These are phyloP conservation scores for Camelus dromedarius DNA, from an alignment of 2,113 vertebrate species.

Conservation along the genomic window DNA sequence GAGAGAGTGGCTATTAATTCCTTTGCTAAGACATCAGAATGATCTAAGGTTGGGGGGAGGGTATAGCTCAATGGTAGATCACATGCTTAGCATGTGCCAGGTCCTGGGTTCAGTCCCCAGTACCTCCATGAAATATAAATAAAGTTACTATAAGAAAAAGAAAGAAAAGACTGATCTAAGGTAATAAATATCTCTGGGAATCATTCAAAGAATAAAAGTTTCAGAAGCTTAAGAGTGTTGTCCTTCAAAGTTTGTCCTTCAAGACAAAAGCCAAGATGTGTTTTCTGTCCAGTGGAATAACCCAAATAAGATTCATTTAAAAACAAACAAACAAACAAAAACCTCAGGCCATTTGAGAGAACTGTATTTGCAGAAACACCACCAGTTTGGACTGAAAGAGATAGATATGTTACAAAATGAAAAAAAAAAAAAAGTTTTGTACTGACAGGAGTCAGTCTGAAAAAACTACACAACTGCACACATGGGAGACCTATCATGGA, in stretches of 20 bases:
- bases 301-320: neutral
- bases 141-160: too few relatives aligned
- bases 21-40: neutral
- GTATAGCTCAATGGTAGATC: too few relatives aligned
- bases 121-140: too few relatives aligned
- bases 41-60: neutral
- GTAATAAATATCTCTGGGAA: neutral
- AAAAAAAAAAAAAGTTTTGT: neutral
- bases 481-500: neutral
- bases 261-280: neutral
- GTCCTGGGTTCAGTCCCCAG: too few relatives aligned
- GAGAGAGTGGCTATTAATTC: neutral
- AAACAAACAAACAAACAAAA: neutral
- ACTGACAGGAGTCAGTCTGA: neutral
- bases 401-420: neutral
- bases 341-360: neutral
- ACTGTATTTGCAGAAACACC: neutral
- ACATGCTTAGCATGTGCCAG: too few relatives aligned
- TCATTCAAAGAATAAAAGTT: constrained; percentile 6
- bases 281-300: neutral
- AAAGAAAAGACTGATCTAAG: neutral
- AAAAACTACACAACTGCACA: neutral
- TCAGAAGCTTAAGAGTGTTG: neutral
- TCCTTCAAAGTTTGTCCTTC: neutral
- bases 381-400: neutral